phyloP scores from a whole-genome alignment of 2,888 invertebrate genomes.

The Mayetiola destructor region DNA sequence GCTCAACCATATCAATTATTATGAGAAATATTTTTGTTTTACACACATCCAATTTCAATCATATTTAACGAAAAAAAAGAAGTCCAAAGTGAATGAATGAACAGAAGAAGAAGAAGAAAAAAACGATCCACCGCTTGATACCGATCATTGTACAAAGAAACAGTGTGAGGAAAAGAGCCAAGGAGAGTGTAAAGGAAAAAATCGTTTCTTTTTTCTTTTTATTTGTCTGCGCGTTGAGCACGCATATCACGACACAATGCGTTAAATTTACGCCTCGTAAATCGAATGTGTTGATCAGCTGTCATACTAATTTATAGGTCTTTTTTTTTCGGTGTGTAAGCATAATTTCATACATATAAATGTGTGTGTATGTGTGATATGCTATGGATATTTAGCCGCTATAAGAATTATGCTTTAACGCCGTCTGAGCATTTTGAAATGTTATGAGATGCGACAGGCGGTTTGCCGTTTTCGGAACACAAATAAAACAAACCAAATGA shows the following conservation, averaged over 20 bases:
- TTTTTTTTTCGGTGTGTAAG: neutral
- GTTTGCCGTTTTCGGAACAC: too few species aligned
- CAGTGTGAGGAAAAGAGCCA: neutral
- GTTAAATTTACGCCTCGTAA: slow-evolving; percentile 9
- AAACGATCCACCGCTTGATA: too few species aligned
- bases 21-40: too few species aligned
- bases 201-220: neutral
- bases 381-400: neutral
- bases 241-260: slow-evolving; percentile 7
- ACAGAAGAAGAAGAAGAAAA: too few species aligned
- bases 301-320: slow-evolving; percentile 4
- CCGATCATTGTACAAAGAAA: neutral
- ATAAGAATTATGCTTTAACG: neutral
- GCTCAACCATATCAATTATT: too few species aligned
- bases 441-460: neutral
- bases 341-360: too few species aligned
- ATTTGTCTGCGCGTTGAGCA: neutral
- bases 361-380: neutral
- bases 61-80: too few species aligned
- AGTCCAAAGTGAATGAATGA: too few species aligned
- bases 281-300: slow-evolving; percentile 9
- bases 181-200: too few species aligned
- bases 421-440: neutral
- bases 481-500: neutral
- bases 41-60: too few species aligned